Evolutionary conservation across 2,797 vertebrate genomes (phyloP).

Genomic region (Lepus oiostolus): DNA sequence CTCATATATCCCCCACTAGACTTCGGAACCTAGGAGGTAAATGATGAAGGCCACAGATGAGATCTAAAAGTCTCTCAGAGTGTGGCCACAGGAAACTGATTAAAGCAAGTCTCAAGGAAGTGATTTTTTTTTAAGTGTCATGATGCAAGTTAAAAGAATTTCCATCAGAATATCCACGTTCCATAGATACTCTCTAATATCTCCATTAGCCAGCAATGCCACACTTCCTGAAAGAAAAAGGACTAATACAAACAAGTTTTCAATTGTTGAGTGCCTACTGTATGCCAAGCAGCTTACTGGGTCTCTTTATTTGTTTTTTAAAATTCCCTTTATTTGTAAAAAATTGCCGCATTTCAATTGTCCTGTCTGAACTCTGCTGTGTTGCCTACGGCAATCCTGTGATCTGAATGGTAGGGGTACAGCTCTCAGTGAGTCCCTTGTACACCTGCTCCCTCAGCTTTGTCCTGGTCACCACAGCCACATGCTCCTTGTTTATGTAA

Average conservation of each 20-base stretch:
- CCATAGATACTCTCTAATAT: background rate
- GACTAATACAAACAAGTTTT: background rate
- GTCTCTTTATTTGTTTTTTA: background rate
- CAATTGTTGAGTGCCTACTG: background rate
- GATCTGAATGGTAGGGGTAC: background rate
- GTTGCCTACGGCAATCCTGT: background rate
- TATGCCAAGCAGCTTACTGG: background rate
- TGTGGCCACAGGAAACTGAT: background rate
- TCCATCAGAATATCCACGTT: background rate
- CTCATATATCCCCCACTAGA: background rate
- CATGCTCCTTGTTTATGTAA: constrained; percentile 57
- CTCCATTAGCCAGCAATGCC: background rate
- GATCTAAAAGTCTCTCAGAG: background rate
- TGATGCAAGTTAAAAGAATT: background rate
- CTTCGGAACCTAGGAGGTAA: background rate
- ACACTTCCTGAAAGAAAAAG: background rate
- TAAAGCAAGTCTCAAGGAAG: background rate
- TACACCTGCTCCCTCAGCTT: background rate
- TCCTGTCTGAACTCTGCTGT: background rate
- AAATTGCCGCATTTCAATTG: background rate
- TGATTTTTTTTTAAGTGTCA: background rate
- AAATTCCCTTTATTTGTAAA: background rate
- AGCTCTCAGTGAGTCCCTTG: background rate
- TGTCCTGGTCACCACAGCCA: constrained; percentile 8
- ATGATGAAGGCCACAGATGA: background rate